Base-by-base conservation (phyloP, 2,888 invertebrate species). In the Drosophila pseudotalamancana region DNA sequence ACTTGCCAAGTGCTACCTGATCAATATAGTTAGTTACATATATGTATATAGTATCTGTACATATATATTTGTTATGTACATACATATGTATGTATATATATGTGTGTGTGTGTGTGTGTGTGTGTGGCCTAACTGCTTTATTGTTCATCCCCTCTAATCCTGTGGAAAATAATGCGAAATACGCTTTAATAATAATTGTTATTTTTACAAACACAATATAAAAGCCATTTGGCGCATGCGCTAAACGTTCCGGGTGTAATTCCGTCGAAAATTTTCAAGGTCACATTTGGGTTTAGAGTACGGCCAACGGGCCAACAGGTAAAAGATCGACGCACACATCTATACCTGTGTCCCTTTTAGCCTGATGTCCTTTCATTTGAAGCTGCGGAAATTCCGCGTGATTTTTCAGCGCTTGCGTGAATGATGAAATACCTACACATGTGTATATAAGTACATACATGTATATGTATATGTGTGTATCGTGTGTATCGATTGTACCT, bases 111-210 rank as follows among this genome's bases (percentile, higher is more conserved):
- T 31, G 1, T 34, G 12, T 49, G 14, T 50, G 18, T 49, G 19
- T 43, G 51, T 55, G 56, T 65, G 21, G 34, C 65, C 56, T 80
- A 71, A 67, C 73, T 79, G 70, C 77, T 82, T 87, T 85, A 84
- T 84, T 87, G 88, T 84, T 68, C 65, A 54, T 70, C 65, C 54
- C 71, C 71, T 82, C 61, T 88, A 84, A 88, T 86, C 88, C 88
- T 76, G 80, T 83, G 80, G 88, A 77, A 83, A 86, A 84, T 83
- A 84, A 86, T 84, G 86, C 77, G 83, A 86, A 84, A 85, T 87
- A 85, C 88, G 79, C 79, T 84, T 84, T 85, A 84, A 84, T 84
- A 85, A 85, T 83, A 85, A 83, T 83, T 83, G 83, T 84, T 84
- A 79, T 87, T 87, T 79, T 71, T 72, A 77, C 83, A 82, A 81